A percentile compares a stretch with the other conserved stretches of the same genome.
phyloP scores from a whole-genome alignment of 2,888 invertebrate genomes.

The Caradrina clavipalpis region DNA sequence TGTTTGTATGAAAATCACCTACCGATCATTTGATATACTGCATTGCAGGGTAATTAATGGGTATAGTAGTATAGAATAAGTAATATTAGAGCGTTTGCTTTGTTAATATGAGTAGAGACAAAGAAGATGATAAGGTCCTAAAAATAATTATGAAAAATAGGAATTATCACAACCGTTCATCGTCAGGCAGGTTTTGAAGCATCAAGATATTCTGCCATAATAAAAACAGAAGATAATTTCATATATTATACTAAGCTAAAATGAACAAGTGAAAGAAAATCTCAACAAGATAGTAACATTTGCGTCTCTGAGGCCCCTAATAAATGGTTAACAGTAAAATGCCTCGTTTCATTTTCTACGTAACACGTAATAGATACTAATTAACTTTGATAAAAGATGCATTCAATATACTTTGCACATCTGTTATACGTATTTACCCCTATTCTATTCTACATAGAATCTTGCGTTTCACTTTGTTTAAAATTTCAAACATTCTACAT shows the following conservation, averaged over 20 bases:
- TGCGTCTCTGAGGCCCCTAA: background rate
- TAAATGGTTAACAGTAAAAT: background rate
- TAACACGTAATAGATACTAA: background rate
- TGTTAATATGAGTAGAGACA: background rate
- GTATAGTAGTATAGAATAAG: background rate
- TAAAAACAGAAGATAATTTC: no score
- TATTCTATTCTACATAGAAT: background rate
- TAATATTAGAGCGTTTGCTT: no score
- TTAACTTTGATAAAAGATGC: slow-evolving; percentile 1
- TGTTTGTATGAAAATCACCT: background rate
- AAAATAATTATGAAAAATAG: background rate
- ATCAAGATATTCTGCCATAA: background rate
- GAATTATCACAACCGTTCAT: no score
- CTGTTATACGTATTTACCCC: background rate
- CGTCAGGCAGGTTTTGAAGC: background rate
- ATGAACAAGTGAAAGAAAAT: no score
- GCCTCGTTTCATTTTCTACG: background rate
- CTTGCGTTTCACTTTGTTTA: background rate
- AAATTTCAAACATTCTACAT: background rate
- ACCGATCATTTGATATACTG: background rate
- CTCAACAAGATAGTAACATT: background rate
- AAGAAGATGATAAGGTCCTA: background rate
- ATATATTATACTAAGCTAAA: no score
- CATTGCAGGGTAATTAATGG: background rate
- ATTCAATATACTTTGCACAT: background rate